phyloP scores from a whole-genome alignment of 2,888 invertebrate species.

The Orchesella flavescens region DNA sequence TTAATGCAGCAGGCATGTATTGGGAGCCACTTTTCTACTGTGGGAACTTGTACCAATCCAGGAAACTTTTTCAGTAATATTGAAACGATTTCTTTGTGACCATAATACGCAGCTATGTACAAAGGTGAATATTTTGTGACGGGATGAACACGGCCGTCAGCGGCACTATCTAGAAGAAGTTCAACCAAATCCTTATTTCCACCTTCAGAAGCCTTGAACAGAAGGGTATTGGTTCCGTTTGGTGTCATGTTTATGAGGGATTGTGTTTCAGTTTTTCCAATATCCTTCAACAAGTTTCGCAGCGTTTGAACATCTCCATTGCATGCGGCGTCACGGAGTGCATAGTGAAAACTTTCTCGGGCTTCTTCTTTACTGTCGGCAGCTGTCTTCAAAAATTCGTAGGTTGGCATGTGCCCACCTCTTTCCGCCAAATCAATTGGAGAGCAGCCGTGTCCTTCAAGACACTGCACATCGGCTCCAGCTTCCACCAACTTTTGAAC shows the following conservation, averaged over 20 bases:
- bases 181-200: constrained; percentile 87
- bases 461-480: constrained; percentile 80
- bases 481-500: constrained; percentile 80
- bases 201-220: constrained; percentile 89
- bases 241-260: constrained; percentile 89
- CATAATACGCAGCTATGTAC: constrained; percentile 91
- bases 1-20: constrained; percentile 94
- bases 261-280: constrained; percentile 80
- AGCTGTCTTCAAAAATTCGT: constrained; percentile 72
- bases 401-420: constrained; percentile 77
- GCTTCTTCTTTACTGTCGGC: constrained; percentile 84
- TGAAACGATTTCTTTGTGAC: constrained; percentile 85
- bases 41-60: constrained; percentile 86
- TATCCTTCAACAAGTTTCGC: constrained; percentile 80
- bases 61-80: constrained; percentile 87
- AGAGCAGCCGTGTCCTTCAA: constrained; percentile 82
- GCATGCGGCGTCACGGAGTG: constrained; percentile 84
- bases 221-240: constrained; percentile 88
- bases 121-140: constrained; percentile 94
- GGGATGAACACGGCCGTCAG: constrained; percentile 91
- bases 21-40: constrained; percentile 93
- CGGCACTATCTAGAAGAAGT: constrained; percentile 85
- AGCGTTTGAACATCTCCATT: constrained; percentile 83
- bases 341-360: constrained; percentile 83
- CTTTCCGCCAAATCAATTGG: constrained; percentile 84